Evolutionary conservation across 1,140 invertebrate species (phyloP).

Genomic region (Eufriesea mexicana): DNA sequence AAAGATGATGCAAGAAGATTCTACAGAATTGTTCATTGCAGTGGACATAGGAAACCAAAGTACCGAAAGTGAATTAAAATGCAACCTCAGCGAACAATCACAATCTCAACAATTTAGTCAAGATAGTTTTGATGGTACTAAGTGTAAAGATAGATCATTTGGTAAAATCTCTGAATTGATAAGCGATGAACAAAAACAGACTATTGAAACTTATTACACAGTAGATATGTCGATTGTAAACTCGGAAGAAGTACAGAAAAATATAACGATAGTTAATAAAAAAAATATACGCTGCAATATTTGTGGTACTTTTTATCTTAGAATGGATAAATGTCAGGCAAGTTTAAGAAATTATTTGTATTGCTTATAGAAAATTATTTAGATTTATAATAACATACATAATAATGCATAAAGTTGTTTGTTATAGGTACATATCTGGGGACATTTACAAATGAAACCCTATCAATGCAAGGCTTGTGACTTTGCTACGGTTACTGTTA

Average conservation of each 20-base stretch:
- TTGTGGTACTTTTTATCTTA: conserved; percentile 62
- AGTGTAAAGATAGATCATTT: conserved; percentile 36
- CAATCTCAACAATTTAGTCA: not conserved
- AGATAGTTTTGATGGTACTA: not conserved
- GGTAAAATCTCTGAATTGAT: conserved; percentile 72
- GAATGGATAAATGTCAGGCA: conserved; percentile 72
- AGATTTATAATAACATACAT: not conserved
- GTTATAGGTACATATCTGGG: conserved; percentile 71
- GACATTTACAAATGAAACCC: conserved; percentile 76
- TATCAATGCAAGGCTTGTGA: conserved; percentile 80
- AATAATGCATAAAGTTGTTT: not conserved
- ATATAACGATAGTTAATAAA: conserved; percentile 59
- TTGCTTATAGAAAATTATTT: not conserved
- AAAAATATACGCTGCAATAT: conserved; percentile 68
- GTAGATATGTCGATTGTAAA: conserved; percentile 68
- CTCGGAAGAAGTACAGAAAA: conserved; percentile 53
- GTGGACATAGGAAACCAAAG: not conserved
- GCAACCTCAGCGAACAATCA: not conserved
- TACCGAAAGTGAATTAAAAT: not conserved
- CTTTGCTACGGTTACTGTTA: conserved; percentile 77
- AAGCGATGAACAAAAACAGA: conserved; percentile 67
- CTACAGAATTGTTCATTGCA: no score
- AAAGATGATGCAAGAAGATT: no score
- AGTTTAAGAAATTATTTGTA: not conserved
- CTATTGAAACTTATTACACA: conserved; percentile 67